Conservation (phyloP, 1,140 invertebrate genomes). For the Drosophila kohkoa region DNA sequence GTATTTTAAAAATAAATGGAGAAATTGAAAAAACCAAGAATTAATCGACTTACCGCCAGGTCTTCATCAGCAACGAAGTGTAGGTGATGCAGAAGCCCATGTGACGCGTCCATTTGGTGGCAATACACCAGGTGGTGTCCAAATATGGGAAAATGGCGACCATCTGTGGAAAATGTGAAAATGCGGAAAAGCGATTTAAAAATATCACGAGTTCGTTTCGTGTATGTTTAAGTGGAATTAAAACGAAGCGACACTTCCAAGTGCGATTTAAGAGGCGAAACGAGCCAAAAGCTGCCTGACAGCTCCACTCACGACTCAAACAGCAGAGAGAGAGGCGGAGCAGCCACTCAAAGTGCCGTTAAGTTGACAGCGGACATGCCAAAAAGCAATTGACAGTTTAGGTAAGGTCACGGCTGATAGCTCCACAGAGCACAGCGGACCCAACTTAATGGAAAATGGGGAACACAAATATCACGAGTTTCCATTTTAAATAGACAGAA, state of each 20-base stretch:
- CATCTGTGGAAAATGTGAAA: conserved; percentile 88
- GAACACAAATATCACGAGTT: conserved; percentile 1
- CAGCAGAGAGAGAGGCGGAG: neutral
- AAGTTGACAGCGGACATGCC: conserved; percentile 48
- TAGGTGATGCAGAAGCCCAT: conserved; percentile 96
- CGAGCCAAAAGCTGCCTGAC: conserved; percentile 3
- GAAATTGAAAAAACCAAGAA: neutral
- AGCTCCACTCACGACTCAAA: neutral
- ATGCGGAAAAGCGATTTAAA: conserved; percentile 4
- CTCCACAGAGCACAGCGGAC: neutral
- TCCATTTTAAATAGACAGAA: neutral
- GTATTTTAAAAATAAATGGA: neutral
- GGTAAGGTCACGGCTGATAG: conserved; percentile 3
- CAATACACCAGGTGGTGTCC: conserved; percentile 92
- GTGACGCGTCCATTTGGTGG: conserved; percentile 95
- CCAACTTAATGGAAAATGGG: conserved; percentile 15
- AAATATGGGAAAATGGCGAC: conserved; percentile 94
- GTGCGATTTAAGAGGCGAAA: conserved; percentile 18
- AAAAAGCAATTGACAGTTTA: conserved; percentile 39
- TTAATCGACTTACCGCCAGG: conserved; percentile 90
- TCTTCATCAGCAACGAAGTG: conserved; percentile 96
- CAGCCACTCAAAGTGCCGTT: conserved; percentile 36
- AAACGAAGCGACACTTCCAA: conserved; percentile 17
- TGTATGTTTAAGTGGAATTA: conserved; percentile 14
- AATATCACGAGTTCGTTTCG: neutral